Percentiles rank a stretch among this genome's conserved stretches.
These are phyloP conservation scores for Caiman crocodilus DNA, from an alignment of 2,797 vertebrate species.

Conservation along the genomic window DNA sequence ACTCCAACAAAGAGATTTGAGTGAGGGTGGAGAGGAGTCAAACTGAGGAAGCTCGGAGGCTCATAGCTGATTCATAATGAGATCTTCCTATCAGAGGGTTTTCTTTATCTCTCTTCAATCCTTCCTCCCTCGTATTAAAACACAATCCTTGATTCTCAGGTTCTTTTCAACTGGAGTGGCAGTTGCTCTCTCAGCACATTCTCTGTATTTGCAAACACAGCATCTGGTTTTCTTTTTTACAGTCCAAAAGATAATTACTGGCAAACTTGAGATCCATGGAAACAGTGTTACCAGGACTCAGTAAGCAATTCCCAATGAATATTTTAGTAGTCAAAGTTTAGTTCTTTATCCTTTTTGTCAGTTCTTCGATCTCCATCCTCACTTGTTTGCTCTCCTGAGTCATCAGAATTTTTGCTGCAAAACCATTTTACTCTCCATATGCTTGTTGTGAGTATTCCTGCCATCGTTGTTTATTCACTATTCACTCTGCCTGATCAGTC, in stretches of 20 bases:
- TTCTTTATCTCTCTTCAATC: neutral
- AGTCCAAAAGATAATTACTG: neutral
- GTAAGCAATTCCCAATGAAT: neutral
- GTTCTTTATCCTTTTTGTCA: neutral
- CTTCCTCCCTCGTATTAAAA: neutral
- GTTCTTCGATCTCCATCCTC: fast-evolving
- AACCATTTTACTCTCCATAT: fast-evolving
- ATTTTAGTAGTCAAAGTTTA: neutral
- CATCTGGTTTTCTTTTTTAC: neutral
- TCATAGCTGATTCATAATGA: neutral
- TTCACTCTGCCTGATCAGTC: fast-evolving
- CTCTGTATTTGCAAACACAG: neutral
- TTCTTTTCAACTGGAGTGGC: neutral
- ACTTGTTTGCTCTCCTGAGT: neutral
- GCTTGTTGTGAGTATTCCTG: neutral
- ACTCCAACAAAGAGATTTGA: neutral
- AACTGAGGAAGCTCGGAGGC: neutral
- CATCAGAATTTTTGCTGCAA: neutral
- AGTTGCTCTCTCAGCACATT: neutral
- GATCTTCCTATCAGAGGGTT: neutral
- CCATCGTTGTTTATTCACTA: neutral
- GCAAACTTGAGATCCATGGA: neutral
- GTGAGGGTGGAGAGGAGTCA: neutral
- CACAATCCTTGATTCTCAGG: neutral
- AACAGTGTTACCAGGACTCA: neutral